Evolutionary conservation across 2,113 vertebrate species (phyloP).

Genomic region (Hyperoodon ampullatus): DNA sequence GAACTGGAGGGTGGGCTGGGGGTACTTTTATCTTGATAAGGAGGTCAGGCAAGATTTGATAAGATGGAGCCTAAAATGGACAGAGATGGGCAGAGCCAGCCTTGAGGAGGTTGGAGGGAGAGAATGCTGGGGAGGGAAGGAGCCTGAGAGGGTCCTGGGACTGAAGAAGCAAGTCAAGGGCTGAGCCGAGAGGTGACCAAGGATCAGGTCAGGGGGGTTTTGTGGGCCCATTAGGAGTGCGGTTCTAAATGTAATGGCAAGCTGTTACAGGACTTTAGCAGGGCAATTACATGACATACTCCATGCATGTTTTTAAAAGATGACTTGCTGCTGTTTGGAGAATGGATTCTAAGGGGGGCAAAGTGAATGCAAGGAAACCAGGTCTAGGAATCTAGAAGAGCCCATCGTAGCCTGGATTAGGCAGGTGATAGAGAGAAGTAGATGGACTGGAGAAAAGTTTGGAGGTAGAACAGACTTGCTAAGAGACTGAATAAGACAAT

Average conservation of each 20-base stretch:
- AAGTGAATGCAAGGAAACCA: background rate
- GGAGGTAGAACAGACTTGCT: background rate
- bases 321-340: background rate
- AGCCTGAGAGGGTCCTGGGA: background rate
- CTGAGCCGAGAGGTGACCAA: background rate
- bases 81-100: background rate
- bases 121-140: background rate
- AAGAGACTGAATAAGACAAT: background rate
- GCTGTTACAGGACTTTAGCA: background rate
- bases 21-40: background rate
- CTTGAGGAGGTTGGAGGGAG: background rate
- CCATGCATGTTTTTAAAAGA: background rate
- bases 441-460: background rate
- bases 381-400: background rate
- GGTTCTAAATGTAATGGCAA: background rate
- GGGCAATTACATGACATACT: background rate
- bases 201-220: background rate
- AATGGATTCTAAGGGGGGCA: background rate
- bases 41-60: background rate
- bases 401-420: background rate
- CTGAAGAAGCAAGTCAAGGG: background rate
- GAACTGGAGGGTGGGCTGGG: background rate
- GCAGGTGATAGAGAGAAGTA: background rate
- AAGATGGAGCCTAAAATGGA: background rate
- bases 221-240: background rate